Conservation (phyloP, 2,113 vertebrate species). For the Donacobius atricapilla region DNA sequence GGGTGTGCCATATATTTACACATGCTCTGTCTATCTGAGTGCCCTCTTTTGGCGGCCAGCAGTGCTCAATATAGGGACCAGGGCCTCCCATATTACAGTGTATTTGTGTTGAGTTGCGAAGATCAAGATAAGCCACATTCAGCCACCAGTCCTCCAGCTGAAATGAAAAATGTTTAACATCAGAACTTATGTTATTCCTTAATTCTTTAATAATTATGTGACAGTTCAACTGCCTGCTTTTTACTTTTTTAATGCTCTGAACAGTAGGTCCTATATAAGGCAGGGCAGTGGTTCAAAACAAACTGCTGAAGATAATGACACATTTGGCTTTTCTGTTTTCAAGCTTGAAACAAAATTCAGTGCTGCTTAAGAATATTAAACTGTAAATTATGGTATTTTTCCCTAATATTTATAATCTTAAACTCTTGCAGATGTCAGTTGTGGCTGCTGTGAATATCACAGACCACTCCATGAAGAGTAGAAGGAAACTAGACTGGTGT, state of each 20-base stretch:
- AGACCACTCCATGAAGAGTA: neutral
- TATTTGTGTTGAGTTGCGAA: conserved; percentile 88
- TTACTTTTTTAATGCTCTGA: neutral
- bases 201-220: neutral
- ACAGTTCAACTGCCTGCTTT: neutral
- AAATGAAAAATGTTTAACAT: conserved; percentile 22
- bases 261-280: neutral
- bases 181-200: neutral
- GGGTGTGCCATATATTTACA: conserved; percentile 78
- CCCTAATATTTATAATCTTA: neutral
- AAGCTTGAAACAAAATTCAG: neutral
- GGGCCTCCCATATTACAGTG: conserved; percentile 88
- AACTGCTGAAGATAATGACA: neutral
- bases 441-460: neutral
- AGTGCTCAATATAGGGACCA: conserved; percentile 83
- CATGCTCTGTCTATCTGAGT: conserved; percentile 84
- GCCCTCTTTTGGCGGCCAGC: conserved; percentile 86
- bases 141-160: conserved; percentile 98
- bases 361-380: neutral
- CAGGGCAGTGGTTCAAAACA: neutral
- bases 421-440: neutral
- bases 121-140: conserved; percentile 86
- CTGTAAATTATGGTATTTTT: neutral
- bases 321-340: neutral
- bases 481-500: neutral